Percentiles rank a stretch among this genome's conserved stretches.
phyloP scores from a whole-genome alignment of 2,113 vertebrate species.

The Origma solitaria region DNA sequence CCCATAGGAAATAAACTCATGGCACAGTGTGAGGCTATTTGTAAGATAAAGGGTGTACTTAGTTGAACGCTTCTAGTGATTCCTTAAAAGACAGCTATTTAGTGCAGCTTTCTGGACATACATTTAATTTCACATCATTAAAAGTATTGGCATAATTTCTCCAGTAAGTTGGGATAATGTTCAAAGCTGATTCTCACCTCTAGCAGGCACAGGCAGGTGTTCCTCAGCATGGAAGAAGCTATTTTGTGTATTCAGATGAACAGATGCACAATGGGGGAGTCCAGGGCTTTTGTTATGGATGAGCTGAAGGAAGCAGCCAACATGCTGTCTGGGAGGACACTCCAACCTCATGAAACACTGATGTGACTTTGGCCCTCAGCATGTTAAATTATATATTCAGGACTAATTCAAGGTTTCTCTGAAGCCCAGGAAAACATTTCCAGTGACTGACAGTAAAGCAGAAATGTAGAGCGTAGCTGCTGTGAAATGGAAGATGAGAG shows the following conservation, averaged over 20 bases:
- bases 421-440: not conserved
- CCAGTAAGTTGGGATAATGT: not conserved
- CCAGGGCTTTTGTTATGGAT: not conserved
- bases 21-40: not conserved
- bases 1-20: not conserved
- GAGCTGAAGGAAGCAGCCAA: not conserved
- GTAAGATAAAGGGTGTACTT: not conserved
- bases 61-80: not conserved
- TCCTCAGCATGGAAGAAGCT: not conserved
- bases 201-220: conserved; percentile 23
- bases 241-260: conserved; percentile 11
- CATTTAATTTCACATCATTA: not conserved
- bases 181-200: not conserved
- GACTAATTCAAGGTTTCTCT: not conserved
- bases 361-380: not conserved
- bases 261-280: not conserved
- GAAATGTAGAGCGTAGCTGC: not conserved
- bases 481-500: conserved; percentile 14
- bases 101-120: not conserved
- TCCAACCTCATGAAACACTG: not conserved
- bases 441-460: not conserved
- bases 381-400: not conserved
- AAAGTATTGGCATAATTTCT: not conserved
- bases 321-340: not conserved
- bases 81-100: not conserved